Base-by-base conservation (phyloP, 2,113 vertebrate genomes). In the Hemicordylus capensis region DNA sequence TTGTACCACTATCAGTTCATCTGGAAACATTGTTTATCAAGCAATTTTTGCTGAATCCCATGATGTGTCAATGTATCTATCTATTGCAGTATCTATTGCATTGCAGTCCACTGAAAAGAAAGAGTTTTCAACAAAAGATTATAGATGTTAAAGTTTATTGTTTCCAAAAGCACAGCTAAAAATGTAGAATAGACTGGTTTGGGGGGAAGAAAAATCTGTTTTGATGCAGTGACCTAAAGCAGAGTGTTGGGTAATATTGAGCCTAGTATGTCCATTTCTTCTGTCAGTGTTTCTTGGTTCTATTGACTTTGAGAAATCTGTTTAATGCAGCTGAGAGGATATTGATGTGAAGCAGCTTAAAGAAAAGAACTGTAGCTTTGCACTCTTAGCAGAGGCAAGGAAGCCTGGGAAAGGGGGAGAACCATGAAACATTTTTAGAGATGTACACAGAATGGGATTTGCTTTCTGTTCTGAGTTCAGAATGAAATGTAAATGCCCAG, bases 1-100 rank as follows among this genome's bases (percentile, higher is more conserved):
- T 28, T 59, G 63, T 48, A 24, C 31, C 88, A 78, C 89, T 70
- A 80, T 88, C 84, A 83, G 59, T 11, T 88, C 31, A 67, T 85
- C 31, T 15, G 75, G 77, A 85, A 88, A 83, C 17, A 46, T 66
- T 73, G 51, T 28, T 48, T 34, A 39, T 56, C 54, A 44, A 39
- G 10, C 63, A 84, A 73, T 9, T 31, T 61, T 51, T 26, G 22
- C 19, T 31, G 17, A 39, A 61, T 63, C 44, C 31, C 20, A 31
- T 61, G 44, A 39, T 34, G 42, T 76, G 80, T 42, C 63, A 39
- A 70, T 14, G n/a, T 77, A 67, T 37, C 26, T 75, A 24, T 6
- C 48, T 51, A 51, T 51, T 51, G 48, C n/a, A n/a, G n/a, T n/a
- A n/a, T n/a, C n/a, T n/a, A n/a, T n/a, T n/a, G n/a, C 14, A 64